These are phyloP conservation scores for Gorsachius goisagi DNA, from an alignment of 2,113 vertebrate genomes.

Conservation along the genomic window DNA sequence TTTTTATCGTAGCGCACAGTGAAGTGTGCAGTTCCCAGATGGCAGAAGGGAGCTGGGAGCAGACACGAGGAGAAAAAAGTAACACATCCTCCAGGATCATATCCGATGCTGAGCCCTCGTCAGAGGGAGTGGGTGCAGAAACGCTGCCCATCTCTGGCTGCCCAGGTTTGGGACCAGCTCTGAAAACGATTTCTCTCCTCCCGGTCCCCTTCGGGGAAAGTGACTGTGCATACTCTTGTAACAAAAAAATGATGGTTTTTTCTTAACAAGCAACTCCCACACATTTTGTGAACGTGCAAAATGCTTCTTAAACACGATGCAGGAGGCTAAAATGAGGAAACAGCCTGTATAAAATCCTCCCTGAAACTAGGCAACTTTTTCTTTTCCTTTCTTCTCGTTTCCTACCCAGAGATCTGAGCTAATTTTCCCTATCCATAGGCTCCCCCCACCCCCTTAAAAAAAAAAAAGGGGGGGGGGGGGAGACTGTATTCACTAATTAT, in stretches of 20 bases:
- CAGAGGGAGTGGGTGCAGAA: neutral
- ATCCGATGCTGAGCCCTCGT: neutral
- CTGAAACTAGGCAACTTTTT: constrained; percentile 36
- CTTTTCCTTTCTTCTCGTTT: constrained; percentile 66
- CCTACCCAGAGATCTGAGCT: constrained; percentile 67
- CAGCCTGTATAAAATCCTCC: neutral
- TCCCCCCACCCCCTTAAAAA: neutral
- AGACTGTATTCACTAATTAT: constrained; percentile 82
- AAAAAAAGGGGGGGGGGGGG: neutral
- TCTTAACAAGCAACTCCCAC: neutral
- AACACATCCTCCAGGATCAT: neutral
- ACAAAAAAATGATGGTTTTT: neutral
- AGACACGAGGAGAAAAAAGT: neutral
- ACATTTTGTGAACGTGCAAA: neutral
- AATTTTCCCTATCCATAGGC: constrained; percentile 66
- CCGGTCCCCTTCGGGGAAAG: neutral
- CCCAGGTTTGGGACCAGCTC: neutral
- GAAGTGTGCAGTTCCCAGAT: neutral
- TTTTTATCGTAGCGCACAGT: neutral
- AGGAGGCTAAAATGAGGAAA: neutral
- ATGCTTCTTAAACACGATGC: neutral
- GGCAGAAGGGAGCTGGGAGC: neutral
- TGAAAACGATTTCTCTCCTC: neutral
- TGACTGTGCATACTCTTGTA: too few species aligned
- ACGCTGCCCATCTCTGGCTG: neutral